Evolutionary conservation across 2,113 vertebrate species (phyloP).

Genomic region (Cyprinodon tularosa): DNA sequence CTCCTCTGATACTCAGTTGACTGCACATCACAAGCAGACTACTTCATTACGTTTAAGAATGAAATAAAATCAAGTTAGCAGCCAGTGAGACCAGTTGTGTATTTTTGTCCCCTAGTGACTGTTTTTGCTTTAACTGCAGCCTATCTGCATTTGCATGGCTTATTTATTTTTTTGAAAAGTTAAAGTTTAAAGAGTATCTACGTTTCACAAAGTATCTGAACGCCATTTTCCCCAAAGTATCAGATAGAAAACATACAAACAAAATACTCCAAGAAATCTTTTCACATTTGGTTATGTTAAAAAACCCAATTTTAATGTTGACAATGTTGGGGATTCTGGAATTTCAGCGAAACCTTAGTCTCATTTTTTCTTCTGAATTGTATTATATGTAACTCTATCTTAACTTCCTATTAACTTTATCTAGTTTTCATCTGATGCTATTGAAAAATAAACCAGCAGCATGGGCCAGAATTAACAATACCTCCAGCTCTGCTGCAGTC

Average conservation of each 20-base stretch:
- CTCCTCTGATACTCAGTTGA: constrained; percentile 45
- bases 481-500: no score
- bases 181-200: constrained; percentile 49
- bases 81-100: constrained; percentile 49
- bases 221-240: constrained; percentile 61
- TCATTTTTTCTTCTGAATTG: neutral
- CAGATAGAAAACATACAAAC: constrained; percentile 43
- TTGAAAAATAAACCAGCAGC: neutral
- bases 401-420: neutral
- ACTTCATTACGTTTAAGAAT: constrained; percentile 51
- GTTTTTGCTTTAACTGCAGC: constrained; percentile 39
- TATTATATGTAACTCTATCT: neutral
- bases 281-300: neutral
- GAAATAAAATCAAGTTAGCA: constrained; percentile 4
- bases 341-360: neutral
- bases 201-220: constrained; percentile 42
- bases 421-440: neutral
- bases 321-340: neutral
- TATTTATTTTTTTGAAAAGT: constrained; percentile 65
- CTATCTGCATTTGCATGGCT: constrained; percentile 19
- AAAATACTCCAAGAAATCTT: neutral
- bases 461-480: no score
- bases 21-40: constrained; percentile 29
- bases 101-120: constrained; percentile 36
- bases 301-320: neutral